Evolutionary conservation across 2,888 invertebrate genomes (phyloP), one percentile per base, ranked within the genome.

Genomic region (Sarcophaga variegata): DNA sequence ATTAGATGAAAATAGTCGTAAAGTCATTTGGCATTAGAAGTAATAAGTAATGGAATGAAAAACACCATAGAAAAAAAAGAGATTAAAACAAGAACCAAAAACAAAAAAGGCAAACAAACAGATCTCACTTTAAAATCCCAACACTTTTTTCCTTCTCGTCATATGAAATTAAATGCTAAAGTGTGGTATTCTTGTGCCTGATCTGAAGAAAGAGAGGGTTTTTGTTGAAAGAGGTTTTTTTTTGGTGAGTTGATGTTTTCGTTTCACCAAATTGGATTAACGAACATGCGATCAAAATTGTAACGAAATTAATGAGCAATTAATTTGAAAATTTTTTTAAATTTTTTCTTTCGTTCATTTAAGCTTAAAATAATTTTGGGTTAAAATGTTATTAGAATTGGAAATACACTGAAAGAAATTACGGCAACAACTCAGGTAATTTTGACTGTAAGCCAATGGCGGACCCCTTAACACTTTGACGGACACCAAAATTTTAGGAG

Each of bases 181-280:
- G 86, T 72, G 86, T 86, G 86, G 86, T 79, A 20, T 59, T 80
- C 70, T 86, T 79, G 83, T 69, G 83, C 63, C 69, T 72, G 67
- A 67, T 67, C 63, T 10, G 37, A 37, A 60, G 25, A 27, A 17
- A 59, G 2, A 66, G 20, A 74, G 12, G 49, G 47, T 14, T 71
- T 72, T 75, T 62, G 11, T 70, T 81, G 59, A 37, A 37, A 37
- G 37, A 37, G 37, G 37, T 27, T 12, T 74, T 64, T 71, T 20
- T 76, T 76, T 6, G n/a, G 27, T 54, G 54, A 54, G n/a, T 20
- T 54, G 54, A 54, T 54, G 54, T 54, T 54, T 54, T 54, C 54
- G 27, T 66, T 77, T 78, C 12, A 27, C 5, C 49, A 49, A 83
- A 62, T 83, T 62, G 45, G 67, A 54, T 71, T 74, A 45, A 37